Base-by-base conservation (phyloP, 1,140 invertebrate species). In the Drosophila prosaltans region DNA sequence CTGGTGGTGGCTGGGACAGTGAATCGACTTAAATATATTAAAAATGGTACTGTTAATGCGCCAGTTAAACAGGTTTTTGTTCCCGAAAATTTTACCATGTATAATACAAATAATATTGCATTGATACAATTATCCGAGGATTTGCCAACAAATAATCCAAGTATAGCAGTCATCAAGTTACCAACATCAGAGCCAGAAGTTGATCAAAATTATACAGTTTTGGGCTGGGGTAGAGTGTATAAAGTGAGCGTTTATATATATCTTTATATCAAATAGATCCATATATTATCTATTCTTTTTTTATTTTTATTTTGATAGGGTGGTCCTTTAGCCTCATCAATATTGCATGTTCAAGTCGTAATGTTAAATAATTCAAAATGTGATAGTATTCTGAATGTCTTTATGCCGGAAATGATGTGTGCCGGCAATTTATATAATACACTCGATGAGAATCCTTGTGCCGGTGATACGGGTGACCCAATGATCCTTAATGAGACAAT, bases 101-200 rank as follows among this genome's bases (percentile, higher is more conserved):
- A 21, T 6, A 86, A 86, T 51, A 80, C 82, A 4, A 71, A 86
- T 11, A 81, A 86, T 41, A 69, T 86, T 62, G 82, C 82, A 1
- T 9, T 86, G 1, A 39, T 86, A 2, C 57, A 65, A 43, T 26
- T 69, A 21, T 26, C 3, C 0, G 1, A 26, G 1, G 21, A 10
- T 0, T 48, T 86, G 39, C 76, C 83, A 9, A 0, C 3, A 0
- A 10, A 65, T n/a, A 82, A 80, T 28, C 26, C 39, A 1, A 26
- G 55, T n/a, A 55, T 86, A 28, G 75, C 45, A 0, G n/a, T 81
- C 2, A 48, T 73, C 1, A 21, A 45, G 0, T 16, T 86, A 41
- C 83, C 83, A 21, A 48, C 3, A 0, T 5, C n/a, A 0, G 39
- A 65, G 11, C 76, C 83, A 0, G 6, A 32, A 10, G 70, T n/a